Evolutionary conservation across 35 echinoderm and acorn worm species (phyloP).

Genomic region (Apostichopus californicus): DNA sequence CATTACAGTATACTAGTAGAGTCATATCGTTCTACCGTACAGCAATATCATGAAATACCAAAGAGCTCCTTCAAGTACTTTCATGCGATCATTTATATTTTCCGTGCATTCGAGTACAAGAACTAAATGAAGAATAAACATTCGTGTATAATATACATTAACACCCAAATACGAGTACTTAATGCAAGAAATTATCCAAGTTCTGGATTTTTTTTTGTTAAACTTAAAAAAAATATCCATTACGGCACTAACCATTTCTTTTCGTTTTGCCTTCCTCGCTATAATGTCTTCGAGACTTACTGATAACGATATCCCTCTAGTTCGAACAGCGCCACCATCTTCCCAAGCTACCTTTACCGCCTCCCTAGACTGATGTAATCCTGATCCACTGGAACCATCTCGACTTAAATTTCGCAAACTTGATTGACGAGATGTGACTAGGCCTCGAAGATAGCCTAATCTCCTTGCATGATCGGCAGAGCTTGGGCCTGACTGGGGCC

Average conservation of each 20-base stretch:
- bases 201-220: no score
- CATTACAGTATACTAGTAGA: no score
- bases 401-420: not conserved
- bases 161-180: no score
- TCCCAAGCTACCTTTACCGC: not conserved
- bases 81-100: no score
- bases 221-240: no score
- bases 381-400: not conserved
- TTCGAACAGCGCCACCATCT: constrained; percentile 9
- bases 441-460: constrained; percentile 15
- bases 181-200: no score
- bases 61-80: no score
- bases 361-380: not conserved
- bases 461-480: not conserved
- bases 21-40: no score
- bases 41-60: no score
- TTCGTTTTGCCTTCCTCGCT: not conserved
- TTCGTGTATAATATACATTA: no score
- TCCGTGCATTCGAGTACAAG: no score
- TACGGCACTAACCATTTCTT: not conserved
- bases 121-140: no score
- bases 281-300: not conserved
- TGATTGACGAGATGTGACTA: constrained; percentile 27
- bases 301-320: not conserved
- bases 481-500: not conserved